Base-by-base conservation (phyloP, 2,113 vertebrate species). In the Terrapene triunguis region DNA sequence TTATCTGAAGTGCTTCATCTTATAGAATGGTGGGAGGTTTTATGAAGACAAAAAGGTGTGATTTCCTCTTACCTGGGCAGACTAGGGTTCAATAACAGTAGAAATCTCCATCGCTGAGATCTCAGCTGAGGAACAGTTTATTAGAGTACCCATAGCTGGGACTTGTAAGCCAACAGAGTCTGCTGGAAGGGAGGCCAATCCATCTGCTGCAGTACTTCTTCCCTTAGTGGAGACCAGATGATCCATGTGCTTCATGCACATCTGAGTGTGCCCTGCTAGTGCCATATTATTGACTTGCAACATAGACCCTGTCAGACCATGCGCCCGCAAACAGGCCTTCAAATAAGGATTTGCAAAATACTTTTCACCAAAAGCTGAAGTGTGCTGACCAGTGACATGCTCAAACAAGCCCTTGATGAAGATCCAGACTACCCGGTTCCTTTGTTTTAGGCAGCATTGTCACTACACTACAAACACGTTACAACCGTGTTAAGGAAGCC, bases 121-220 rank as follows among this genome's bases (percentile, higher is more conserved):
- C 53, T 24, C 38, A 55, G 48, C 38, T 21, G 38, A 2, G 32
- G 38, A 38, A 65, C 3, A 50, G 69, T 13, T 78, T 5, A 21
- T 19, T 24, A 32, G 24, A 5, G 11, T 6, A 82, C 32, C 19
- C 35, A 6, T 29, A 44, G 53, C 27, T 48, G n/a, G 22, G 65
- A 17, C 21, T 10, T 6, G 27, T 3, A 7, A 1, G 0, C 13
- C n/a, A 57, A 54, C 24, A 38, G 32, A 12, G 8, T 8, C 9
- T 53, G 25, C 65, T 83, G 80, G 29, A 24, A 48, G 53, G 79
- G 16, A 44, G 24, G 24, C 25, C 13, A 2, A 4, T 19, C 17
- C 9, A 1, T 35, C 42, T 48, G 42, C 48, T 65, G 38, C 48
- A 13, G 0, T 38, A 44, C 17, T 79, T 1, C 19, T 54, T 38